Percentiles rank a stretch among this genome's conserved stretches.
These are phyloP conservation scores for Brachirus orientalis DNA, from an alignment of 2,113 vertebrate species.

Conservation along the genomic window DNA sequence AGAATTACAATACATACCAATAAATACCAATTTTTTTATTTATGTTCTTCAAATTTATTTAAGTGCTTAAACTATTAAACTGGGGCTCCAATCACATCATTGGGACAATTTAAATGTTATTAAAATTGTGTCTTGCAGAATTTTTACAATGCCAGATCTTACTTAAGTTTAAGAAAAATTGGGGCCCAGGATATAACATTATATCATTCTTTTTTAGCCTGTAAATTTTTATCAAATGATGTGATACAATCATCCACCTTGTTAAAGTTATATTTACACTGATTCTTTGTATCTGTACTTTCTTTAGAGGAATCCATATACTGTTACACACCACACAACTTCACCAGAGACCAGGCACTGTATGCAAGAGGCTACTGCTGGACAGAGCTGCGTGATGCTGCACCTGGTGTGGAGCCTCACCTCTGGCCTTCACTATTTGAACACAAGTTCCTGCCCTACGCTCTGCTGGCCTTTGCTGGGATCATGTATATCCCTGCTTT, in stretches of 20 bases:
- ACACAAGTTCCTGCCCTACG: conserved; percentile 98
- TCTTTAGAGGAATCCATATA: conserved; percentile 97
- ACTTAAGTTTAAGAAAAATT: background rate
- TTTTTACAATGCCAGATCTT: no score
- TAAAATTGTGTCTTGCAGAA: no score
- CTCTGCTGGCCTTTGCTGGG: conserved; percentile 95
- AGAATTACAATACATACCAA: no score
- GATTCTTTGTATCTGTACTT: conserved; percentile 25
- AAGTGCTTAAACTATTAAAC: no score
- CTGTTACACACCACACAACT: conserved; percentile 99
- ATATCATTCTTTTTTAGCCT: background rate
- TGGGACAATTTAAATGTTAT: background rate
- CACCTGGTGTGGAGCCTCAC: conserved; percentile 89
- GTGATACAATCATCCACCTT: background rate
- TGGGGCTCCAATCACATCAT: background rate
- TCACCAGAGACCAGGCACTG: conserved; percentile 98
- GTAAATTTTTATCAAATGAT: background rate
- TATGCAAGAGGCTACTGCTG: conserved; percentile 99
- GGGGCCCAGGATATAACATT: background rate
- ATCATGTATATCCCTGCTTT: conserved; percentile 98
- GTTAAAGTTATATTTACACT: conserved; percentile 5
- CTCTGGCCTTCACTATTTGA: conserved; percentile 95
- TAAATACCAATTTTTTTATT: no score
- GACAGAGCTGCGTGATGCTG: conserved; percentile 97
- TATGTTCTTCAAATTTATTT: no score